Conservation (phyloP, 2,888 invertebrate species). For the Atethmia centrago region DNA sequence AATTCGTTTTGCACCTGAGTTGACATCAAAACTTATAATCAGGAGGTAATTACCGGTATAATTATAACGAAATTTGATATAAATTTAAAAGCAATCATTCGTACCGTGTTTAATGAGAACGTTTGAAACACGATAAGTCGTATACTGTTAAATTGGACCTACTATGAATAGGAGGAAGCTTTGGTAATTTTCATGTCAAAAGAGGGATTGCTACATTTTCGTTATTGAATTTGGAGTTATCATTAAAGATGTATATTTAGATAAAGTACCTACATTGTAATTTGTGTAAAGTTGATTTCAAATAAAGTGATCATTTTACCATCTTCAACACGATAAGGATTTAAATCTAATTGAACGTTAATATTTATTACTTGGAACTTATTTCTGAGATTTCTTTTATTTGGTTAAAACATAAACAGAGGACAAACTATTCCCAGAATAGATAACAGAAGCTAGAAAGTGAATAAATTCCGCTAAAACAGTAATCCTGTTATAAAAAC, state of each 20-base stretch:
- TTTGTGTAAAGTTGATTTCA: constrained; percentile 52
- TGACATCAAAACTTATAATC: constrained; percentile 80
- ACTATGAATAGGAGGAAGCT: constrained; percentile 53
- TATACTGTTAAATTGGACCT: constrained; percentile 59
- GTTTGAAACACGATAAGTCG: constrained; percentile 60
- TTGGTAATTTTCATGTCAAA: constrained; percentile 66
- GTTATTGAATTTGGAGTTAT: constrained; percentile 59
- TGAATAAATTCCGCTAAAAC: constrained; percentile 7
- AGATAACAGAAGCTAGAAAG: constrained; percentile 2
- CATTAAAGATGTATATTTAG: constrained; percentile 57
- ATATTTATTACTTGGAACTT: constrained; percentile 12
- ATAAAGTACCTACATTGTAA: constrained; percentile 54
- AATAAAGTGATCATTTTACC: constrained; percentile 52
- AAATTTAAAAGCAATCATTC: constrained; percentile 54
- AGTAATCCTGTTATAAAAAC: constrained; percentile 38
- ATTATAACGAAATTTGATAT: constrained; percentile 66
- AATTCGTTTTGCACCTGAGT: constrained; percentile 80
- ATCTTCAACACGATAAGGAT: constrained; percentile 33
- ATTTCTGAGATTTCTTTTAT: background rate
- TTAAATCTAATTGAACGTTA: constrained; percentile 35
- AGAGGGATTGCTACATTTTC: constrained; percentile 61
- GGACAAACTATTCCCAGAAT: background rate
- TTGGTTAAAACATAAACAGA: background rate
- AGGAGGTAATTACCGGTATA: constrained; percentile 74
- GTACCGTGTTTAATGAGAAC: constrained; percentile 46